Conservation (phyloP, 2,888 invertebrate genomes). For the Caenorhabditis drosophilae region DNA sequence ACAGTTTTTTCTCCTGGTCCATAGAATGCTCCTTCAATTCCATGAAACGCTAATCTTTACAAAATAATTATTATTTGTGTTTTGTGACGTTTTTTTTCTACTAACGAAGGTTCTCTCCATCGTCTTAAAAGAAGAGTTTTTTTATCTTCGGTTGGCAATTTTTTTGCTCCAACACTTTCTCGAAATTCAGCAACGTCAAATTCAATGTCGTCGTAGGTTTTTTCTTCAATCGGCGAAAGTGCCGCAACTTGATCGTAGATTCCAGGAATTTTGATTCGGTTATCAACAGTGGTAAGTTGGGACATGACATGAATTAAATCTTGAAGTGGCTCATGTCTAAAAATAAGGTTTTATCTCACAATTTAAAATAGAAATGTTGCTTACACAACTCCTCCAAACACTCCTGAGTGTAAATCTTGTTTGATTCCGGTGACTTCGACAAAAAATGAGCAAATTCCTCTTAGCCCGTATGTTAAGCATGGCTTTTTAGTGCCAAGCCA, state of each 20-base stretch:
- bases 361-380: too few species aligned
- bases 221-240: conserved; percentile 69
- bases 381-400: conserved; percentile 91
- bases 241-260: conserved; percentile 83
- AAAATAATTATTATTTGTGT: not conserved
- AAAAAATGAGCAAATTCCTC: conserved; percentile 81
- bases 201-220: conserved; percentile 82
- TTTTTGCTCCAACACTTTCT: conserved; percentile 44
- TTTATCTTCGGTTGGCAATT: conserved; percentile 49
- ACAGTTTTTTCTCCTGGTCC: conserved; percentile 89
- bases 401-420: conserved; percentile 94
- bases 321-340: conserved; percentile 81
- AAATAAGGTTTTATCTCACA: too few species aligned
- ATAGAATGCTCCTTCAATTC: conserved; percentile 91
- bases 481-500: conserved; percentile 95
- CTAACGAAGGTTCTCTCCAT: conserved; percentile 47
- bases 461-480: conserved; percentile 92
- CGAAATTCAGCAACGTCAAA: conserved; percentile 77
- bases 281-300: conserved; percentile 76
- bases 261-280: conserved; percentile 76
- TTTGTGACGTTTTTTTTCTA: not conserved
- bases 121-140: conserved; percentile 44
- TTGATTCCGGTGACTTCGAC: conserved; percentile 81
- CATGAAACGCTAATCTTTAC: conserved; percentile 85
- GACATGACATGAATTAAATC: conserved; percentile 87